Percentiles rank a stretch among this genome's conserved stretches.
phyloP scores from a whole-genome alignment of 2,888 invertebrate species.

The Zootermopsis nevadensis region DNA sequence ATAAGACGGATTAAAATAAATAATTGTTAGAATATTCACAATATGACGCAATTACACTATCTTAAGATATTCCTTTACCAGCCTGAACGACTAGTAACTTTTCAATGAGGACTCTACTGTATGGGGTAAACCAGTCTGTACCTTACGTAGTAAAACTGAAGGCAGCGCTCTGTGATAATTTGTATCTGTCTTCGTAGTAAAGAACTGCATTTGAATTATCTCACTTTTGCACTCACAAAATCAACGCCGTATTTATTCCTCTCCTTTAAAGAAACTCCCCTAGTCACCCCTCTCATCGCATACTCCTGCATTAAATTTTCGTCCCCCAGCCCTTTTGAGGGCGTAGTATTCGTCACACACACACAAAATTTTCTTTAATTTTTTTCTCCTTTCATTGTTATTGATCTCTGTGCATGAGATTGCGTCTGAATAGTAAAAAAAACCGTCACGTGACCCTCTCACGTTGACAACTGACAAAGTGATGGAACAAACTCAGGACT shows the following conservation, averaged over 20 bases:
- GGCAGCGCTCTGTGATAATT: neutral
- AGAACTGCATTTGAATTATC: neutral
- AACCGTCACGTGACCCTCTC: neutral
- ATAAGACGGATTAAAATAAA: too few relatives aligned
- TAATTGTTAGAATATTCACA: too few relatives aligned
- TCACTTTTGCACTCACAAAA: neutral
- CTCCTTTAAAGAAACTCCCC: neutral
- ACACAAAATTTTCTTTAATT: neutral
- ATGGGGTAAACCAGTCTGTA: too few relatives aligned
- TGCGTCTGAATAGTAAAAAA: constrained; percentile 6
- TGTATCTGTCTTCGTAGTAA: neutral
- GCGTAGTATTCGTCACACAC: neutral
- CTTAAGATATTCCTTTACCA: too few relatives aligned
- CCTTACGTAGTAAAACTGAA: too few relatives aligned
- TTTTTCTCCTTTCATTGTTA: neutral
- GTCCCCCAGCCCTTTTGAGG: neutral
- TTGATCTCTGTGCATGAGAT: neutral
- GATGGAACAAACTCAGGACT: constrained; percentile 23
- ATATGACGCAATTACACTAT: too few relatives aligned
- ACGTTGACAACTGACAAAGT: neutral
- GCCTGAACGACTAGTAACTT: too few relatives aligned
- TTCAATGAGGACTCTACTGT: too few relatives aligned
- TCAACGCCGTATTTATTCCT: too few relatives aligned
- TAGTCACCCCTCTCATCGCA: neutral
- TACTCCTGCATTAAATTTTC: neutral